Evolutionary conservation across 2,797 vertebrate genomes (phyloP).

Genomic region (Distichodus sexfasciatus): DNA sequence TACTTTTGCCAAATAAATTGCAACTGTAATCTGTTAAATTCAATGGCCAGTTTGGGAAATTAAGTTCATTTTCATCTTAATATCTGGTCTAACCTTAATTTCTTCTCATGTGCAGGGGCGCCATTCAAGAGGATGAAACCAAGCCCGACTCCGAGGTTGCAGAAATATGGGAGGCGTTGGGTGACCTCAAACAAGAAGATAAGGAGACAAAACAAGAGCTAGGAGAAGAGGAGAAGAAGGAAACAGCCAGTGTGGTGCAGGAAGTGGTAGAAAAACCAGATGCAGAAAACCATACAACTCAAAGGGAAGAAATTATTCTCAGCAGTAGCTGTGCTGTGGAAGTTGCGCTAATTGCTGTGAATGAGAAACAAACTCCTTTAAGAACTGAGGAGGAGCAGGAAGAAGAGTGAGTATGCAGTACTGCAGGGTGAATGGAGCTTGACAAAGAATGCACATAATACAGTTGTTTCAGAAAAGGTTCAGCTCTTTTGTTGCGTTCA

Average conservation of each 20-base stretch:
- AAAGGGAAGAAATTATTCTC: constrained; percentile 26
- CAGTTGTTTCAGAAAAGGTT: no score
- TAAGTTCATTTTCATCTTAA: no score
- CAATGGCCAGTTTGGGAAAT: no score
- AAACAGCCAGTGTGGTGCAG: background rate
- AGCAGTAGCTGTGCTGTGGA: constrained; percentile 2
- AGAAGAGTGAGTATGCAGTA: constrained; percentile 63
- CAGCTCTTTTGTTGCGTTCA: no score
- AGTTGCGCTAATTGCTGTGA: constrained; percentile 16
- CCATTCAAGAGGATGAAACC: constrained; percentile 33
- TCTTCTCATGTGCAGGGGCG: constrained; percentile 49
- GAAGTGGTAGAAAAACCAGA: constrained; percentile 33
- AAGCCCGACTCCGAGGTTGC: constrained; percentile 22
- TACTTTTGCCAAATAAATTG: no score
- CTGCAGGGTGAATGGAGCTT: no score
- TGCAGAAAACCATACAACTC: constrained; percentile 25
- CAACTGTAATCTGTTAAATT: no score
- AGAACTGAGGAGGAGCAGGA: constrained; percentile 19
- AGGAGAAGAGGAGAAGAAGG: constrained; percentile 16
- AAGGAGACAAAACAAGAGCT: constrained; percentile 31
- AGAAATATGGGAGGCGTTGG: constrained; percentile 32
- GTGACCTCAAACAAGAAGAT: constrained; percentile 34
- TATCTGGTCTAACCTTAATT: no score
- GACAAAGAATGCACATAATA: no score
- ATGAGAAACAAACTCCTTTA: constrained; percentile 20